Evolutionary conservation across 2,797 vertebrate species (phyloP), one percentile per base, ranked within the genome.

Genomic region (Helostoma temminkii): DNA sequence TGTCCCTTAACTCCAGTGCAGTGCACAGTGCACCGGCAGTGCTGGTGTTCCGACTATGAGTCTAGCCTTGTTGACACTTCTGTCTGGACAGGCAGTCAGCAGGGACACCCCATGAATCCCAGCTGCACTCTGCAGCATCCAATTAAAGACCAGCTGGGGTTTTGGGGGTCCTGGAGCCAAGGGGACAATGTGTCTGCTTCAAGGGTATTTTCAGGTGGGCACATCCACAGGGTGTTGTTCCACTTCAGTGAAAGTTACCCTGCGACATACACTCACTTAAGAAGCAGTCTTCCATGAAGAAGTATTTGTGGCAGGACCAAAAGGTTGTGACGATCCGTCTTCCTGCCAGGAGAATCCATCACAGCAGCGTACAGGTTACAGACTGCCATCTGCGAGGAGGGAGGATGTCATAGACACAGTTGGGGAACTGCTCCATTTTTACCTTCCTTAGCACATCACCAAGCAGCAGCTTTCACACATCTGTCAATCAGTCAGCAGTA

Each of bases 161-260:
- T 71, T 66, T 75, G 26, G 71, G 78, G 65, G 41, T 52, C 76
- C 60, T 54, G 77, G 80, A 81, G 14, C 0, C 80, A 89, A 82
- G 26, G 32, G 14, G 19, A 54, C 18, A 16, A 26, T 41, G 37
- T 69, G 66, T 41, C 56, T 73, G 47, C 21, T 86, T 89, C 88
- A 92, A 93, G 93, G 94, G 91, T 57, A 24, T 82, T 47, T 75
- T 85, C 94, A 95, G 94, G 92, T 95, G 93, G 87, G 63, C 57
- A 76, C 81, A 79, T 82, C 91, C 84, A 78, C 10, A 1, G 89
- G 90, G 87, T 91, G 86, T 87, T 92, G 93, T 90, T 93, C 87
- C 80, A 87, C 91, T 91, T 88, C 89, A 30, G 48, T 41, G 60
- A 67, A 36, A 65, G 22, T 46, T 42, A 41, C 68, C 22, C 52